phyloP scores from a whole-genome alignment of 2,113 vertebrate genomes.

The Glaucidium brasilianum region DNA sequence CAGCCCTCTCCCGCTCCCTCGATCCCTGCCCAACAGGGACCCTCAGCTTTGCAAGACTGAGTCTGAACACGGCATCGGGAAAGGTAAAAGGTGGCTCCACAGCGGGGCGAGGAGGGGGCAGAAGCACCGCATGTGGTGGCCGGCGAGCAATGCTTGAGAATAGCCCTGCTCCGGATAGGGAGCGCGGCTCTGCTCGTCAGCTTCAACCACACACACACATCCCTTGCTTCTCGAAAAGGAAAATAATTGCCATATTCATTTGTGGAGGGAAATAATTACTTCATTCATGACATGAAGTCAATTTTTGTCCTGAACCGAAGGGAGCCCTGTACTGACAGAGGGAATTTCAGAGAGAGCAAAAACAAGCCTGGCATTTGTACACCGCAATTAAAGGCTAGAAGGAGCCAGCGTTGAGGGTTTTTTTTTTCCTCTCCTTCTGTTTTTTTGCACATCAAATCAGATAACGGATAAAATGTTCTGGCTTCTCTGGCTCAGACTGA shows the following conservation, averaged over 20 bases:
- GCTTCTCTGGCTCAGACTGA: not conserved
- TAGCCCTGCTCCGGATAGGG: not conserved
- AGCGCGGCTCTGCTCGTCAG: fast-evolving
- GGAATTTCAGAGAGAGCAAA: slow-evolving; percentile 24
- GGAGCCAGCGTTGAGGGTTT: not conserved
- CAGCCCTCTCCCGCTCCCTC: not conserved
- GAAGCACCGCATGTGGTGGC: not conserved
- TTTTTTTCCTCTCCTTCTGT: not conserved
- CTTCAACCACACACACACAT: not conserved
- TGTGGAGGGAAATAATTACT: slow-evolving; percentile 41
- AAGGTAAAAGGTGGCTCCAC: not conserved
- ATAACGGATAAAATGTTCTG: not conserved
- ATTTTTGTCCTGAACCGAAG: slow-evolving; percentile 40
- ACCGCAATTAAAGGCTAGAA: slow-evolving; percentile 3
- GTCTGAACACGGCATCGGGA: fast-evolving
- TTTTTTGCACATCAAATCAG: not conserved
- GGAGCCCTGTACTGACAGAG: slow-evolving; percentile 3
- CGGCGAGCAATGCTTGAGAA: not conserved
- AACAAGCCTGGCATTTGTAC: slow-evolving; percentile 29
- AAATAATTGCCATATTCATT: slow-evolving; percentile 29
- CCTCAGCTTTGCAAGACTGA: not conserved
- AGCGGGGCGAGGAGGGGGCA: not conserved
- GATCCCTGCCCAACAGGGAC: not conserved
- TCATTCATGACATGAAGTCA: slow-evolving; percentile 34
- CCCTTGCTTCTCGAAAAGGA: not conserved